Evolutionary conservation across 2,797 vertebrate genomes (phyloP).

Genomic region (Paramormyrops hopkinsi): DNA sequence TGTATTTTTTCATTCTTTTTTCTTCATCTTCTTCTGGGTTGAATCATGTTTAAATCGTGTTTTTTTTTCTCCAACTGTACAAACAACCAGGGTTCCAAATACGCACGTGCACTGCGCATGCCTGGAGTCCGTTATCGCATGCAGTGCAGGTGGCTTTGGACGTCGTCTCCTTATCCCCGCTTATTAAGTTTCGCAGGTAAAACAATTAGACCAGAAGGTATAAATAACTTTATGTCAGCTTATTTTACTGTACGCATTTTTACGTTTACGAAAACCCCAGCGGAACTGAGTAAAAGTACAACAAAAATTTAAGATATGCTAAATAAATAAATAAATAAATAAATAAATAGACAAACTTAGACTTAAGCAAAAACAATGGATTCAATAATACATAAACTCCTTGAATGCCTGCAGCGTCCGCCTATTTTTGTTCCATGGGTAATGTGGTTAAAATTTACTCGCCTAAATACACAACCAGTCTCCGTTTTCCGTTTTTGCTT

Average conservation of each 20-base stretch:
- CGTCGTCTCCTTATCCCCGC: background rate
- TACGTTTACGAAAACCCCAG: constrained; percentile 13
- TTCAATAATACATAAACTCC: constrained; percentile 7
- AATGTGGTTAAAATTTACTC: constrained; percentile 11
- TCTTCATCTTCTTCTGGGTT: constrained; percentile 19
- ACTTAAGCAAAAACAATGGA: background rate
- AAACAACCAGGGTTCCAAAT: constrained; percentile 57
- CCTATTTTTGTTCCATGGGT: constrained; percentile 9
- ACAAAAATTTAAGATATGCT: background rate
- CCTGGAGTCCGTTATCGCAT: constrained; percentile 37
- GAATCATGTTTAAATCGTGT: constrained; percentile 18
- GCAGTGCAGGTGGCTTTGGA: constrained; percentile 43
- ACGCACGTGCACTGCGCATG: constrained; percentile 52
- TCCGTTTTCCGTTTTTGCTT: constrained; percentile 27
- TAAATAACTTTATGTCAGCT: constrained; percentile 38
- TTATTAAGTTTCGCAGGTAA: constrained; percentile 21
- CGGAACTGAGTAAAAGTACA: background rate
- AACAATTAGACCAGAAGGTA: constrained; percentile 39
- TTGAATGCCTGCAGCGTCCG: constrained; percentile 4
- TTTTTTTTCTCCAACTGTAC: constrained; percentile 55
- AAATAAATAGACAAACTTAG: constrained; percentile 48
- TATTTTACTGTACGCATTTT: constrained; percentile 28
- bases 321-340: constrained; percentile 30
- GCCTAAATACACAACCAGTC: constrained; percentile 26
- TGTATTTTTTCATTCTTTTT: constrained; percentile 37